A percentile compares a stretch with the other conserved stretches of the same genome.
phyloP scores from a whole-genome alignment of 2,888 invertebrate species.

The Bellardia bayeri region DNA sequence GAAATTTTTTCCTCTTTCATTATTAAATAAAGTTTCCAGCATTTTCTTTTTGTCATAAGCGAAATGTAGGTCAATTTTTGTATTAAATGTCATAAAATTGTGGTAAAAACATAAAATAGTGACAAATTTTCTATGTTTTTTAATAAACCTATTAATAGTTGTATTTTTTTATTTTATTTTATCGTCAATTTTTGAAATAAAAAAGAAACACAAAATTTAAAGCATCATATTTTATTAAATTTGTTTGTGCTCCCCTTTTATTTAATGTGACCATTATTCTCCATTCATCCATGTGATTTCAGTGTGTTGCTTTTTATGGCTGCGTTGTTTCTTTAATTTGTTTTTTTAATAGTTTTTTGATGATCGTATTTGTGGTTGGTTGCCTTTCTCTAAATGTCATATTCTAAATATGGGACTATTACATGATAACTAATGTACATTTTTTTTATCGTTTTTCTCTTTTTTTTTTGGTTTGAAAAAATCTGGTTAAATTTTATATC shows the following conservation, averaged over 20 bases:
- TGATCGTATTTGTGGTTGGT: slow-evolving; percentile 75
- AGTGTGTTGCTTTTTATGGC: slow-evolving; percentile 15
- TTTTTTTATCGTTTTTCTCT: not conserved
- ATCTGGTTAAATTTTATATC: slow-evolving; percentile 32
- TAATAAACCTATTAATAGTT: slow-evolving; percentile 71
- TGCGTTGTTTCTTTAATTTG: slow-evolving; percentile 58
- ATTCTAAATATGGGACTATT: not conserved
- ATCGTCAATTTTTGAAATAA: slow-evolving; percentile 71
- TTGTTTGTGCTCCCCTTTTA: slow-evolving; percentile 39
- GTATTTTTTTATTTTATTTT: slow-evolving; percentile 74
- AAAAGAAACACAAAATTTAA: not conserved
- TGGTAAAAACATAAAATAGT: slow-evolving; percentile 1
- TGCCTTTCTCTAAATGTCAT: slow-evolving; percentile 5
- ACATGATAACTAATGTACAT: not conserved
- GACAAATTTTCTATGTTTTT: not conserved
- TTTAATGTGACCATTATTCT: slow-evolving; percentile 36
- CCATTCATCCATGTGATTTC: not conserved
- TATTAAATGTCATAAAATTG: slow-evolving; percentile 4
- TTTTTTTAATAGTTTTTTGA: slow-evolving; percentile 79
- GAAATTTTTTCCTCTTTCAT: not conserved
- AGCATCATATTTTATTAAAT: slow-evolving; percentile 6
- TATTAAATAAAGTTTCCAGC: not conserved
- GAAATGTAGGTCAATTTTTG: not conserved
- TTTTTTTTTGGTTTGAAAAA: not conserved
- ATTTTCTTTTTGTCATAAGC: not conserved